Conservation (phyloP, 2,888 invertebrate genomes). For the Acanthoscelides obtectus region DNA sequence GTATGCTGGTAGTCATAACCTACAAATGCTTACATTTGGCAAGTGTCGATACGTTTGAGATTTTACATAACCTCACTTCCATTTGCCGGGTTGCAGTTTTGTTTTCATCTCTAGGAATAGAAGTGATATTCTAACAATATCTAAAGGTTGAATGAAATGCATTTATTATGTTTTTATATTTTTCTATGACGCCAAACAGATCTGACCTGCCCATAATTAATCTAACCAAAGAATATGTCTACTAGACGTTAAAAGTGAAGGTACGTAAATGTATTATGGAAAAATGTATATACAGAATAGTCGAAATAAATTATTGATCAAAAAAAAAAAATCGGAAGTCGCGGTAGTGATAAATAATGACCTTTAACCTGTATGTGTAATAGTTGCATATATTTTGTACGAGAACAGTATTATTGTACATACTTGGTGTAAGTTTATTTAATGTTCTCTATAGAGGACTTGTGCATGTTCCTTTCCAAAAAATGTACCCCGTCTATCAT, state of each 20-base stretch:
- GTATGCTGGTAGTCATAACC: too few relatives aligned
- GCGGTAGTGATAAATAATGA: conserved; percentile 1
- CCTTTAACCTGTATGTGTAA: conserved; percentile 3
- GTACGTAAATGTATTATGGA: not conserved
- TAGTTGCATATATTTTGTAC: conserved; percentile 32
- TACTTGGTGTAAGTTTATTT: conserved; percentile 24
- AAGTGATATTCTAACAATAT: too few relatives aligned
- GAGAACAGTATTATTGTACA: conserved; percentile 40
- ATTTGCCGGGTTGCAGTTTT: too few relatives aligned
- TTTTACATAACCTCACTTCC: too few relatives aligned
- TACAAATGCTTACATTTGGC: too few relatives aligned
- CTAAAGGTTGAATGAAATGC: too few relatives aligned
- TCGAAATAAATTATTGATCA: conserved; percentile 8
- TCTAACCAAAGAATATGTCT: conserved; percentile 38
- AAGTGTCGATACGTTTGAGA: too few relatives aligned
- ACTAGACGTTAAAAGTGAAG: conserved; percentile 32
- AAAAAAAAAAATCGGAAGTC: not conserved
- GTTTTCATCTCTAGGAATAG: too few relatives aligned
- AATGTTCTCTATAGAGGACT: conserved; percentile 16
- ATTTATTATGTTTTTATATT: too few relatives aligned
- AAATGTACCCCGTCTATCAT: not conserved
- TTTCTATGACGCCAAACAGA: not conserved
- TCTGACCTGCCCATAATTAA: not conserved
- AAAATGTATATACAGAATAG: not conserved
- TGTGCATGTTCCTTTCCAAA: conserved; percentile 28